These are phyloP conservation scores for Hypomesus transpacificus DNA, from an alignment of 2,113 vertebrate species.

Conservation along the genomic window DNA sequence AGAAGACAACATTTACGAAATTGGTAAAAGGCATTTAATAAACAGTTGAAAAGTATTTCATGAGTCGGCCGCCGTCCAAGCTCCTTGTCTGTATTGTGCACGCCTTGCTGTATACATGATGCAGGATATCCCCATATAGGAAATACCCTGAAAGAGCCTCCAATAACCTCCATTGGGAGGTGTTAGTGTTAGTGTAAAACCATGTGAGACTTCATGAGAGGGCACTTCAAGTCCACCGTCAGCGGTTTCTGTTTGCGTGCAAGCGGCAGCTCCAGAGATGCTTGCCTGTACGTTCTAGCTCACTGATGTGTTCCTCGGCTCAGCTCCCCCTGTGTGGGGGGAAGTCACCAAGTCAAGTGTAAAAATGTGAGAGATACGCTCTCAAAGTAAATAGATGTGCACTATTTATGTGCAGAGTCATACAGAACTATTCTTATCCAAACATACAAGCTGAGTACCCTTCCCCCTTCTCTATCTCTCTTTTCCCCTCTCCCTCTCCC, in stretches of 20 bases:
- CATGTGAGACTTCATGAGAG: neutral
- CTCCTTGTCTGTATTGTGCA: too few species aligned
- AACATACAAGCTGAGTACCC: conserved; percentile 30
- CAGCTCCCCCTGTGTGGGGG: conserved; percentile 50
- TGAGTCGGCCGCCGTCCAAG: conserved; percentile 1
- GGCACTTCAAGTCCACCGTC: conserved; percentile 15
- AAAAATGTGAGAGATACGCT: conserved; percentile 65
- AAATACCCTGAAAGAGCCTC: too few species aligned
- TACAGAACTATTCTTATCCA: conserved; percentile 62
- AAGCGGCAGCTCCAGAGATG: conserved; percentile 40
- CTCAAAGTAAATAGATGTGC: conserved; percentile 68
- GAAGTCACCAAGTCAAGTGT: conserved; percentile 71
- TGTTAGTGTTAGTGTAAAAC: neutral
- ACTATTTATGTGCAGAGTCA: conserved; percentile 46
- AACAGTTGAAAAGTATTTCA: conserved; percentile 14
- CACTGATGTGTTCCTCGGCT: conserved; percentile 55
- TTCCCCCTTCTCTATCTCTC: conserved; percentile 7
- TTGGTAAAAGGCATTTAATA: conserved; percentile 18
- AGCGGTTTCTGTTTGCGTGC: conserved; percentile 66
- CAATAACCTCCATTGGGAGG: too few species aligned
- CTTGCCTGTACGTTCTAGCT: conserved; percentile 58
- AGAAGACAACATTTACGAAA: conserved; percentile 38
- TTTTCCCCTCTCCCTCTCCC: neutral
- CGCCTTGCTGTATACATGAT: too few species aligned
- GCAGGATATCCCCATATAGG: too few species aligned